Evolutionary conservation across 2,888 invertebrate species (phyloP), one percentile per base, ranked within the genome.

Genomic region (Bellardia pandia): DNA sequence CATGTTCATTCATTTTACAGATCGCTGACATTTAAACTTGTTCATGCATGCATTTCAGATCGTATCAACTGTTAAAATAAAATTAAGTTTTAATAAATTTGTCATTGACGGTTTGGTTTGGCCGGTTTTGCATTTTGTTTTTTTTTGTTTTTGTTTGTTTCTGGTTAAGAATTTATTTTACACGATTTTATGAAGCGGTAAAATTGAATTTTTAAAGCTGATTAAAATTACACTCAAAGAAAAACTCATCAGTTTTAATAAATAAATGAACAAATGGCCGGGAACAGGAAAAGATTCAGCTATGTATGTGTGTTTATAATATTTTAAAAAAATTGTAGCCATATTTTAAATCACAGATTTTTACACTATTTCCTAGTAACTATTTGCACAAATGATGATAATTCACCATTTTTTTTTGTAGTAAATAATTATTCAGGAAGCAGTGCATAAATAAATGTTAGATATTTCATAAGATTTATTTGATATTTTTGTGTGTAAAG

Each of bases 351-450:
- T 48, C 48, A 14, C n/a, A 37, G 42, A 56, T 68, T 14, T 78
- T 69, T 48, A 48, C 56, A 79, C 58, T 60, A 69, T 69, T 79
- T 79, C 78, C 78, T 79, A 42, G 66, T 77, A n/a, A n/a, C n/a
- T n/a, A 42, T 30, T 48, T 30, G 6, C 11, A 16, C 5, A 14
- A 11, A 14, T 51, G 14, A 56, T 53, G 6, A 76, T 33, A 69
- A 69, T 23, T 69, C 14, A 11, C 3, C 13, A 45, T 53, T n/a
- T 48, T 45, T 74, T 40, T 11, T 23, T 5, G 37, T 33, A 14
- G 16, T 5, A 62, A 51, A 68, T 68, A 71, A 62, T 66, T 85
- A 56, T 80, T 51, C 80, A 86, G 85, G 85, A 86, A 86, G 72
- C 51, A 14, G n/a, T n/a, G n/a, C 4, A 9, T 13, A 45, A n/a